Base-by-base conservation (phyloP, 2,888 invertebrate genomes). In the Chrysopilus asiliformis region DNA sequence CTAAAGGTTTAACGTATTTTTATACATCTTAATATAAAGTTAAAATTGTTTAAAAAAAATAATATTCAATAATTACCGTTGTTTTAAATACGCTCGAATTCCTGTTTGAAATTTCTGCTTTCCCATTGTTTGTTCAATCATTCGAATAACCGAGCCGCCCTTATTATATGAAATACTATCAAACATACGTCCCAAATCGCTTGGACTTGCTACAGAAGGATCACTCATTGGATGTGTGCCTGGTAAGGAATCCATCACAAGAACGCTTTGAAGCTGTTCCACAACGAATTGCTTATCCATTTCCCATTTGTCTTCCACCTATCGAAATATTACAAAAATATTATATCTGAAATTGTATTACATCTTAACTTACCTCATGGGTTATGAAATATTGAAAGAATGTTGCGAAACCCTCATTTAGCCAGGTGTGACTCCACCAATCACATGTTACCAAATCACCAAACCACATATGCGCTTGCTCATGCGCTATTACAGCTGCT, bases 361-460 rank as follows among this genome's bases (percentile, higher is more conserved):
- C 13, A 18, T 15, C n/a, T 17, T 17, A 12, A n/a, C 20, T n/a
- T 31, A 53, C 60, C 28, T 49, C 39, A 24, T 51, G 43, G 3
- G 70, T 61, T 29, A 73, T 72, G 48, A 70, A 70, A 52, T 79
- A 83, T 55, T 86, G 76, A 49, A 80, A 79, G 55, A 73, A 81
- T 50, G 71, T 68, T 0, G 80, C 80, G 43, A 82, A 79, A 1
- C 62, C 62, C 56, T 83, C 82, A 6, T 70, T 68, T 34, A 79
- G 56, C 70, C 46, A 83, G 71, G 54, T 74, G 72, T 28, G 66
- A 47, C 47, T 63, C 68, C 70, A 79, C 57, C 57, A 32, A 40
- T 53, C 19, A 71, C 57, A 43, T 68, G 62, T 72, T 2, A 75
- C 67, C 31, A 68, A 54, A 53, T 76, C 68, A 9, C 76, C 76